Conservation (phyloP, 2,113 vertebrate species). For the Pristiophorus japonicus region DNA sequence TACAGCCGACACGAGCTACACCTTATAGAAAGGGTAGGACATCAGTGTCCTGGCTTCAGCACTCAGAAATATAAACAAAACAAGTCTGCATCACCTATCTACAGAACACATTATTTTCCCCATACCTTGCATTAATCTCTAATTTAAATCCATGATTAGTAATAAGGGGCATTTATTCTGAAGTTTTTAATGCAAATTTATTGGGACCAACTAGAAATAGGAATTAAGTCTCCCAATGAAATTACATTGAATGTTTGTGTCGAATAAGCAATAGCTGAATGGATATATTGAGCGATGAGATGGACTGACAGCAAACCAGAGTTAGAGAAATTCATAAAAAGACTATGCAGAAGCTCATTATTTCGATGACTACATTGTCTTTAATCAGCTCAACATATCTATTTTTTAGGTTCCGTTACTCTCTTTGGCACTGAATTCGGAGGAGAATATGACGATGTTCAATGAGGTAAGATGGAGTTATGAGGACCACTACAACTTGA, state of each 20-base stretch:
- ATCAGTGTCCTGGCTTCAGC: neutral
- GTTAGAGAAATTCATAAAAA: neutral
- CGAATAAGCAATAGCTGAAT: neutral
- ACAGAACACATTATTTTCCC: neutral
- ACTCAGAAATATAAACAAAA: neutral
- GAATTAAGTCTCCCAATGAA: neutral
- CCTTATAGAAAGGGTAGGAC: too few species aligned
- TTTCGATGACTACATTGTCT: neutral
- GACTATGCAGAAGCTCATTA: neutral
- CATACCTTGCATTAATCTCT: neutral
- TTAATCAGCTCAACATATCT: neutral
- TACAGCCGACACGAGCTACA: too few species aligned
- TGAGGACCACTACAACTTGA: neutral
- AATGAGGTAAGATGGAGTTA: neutral
- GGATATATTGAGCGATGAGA: neutral
- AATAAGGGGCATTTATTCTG: neutral
- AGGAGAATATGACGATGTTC: neutral
- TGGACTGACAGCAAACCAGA: neutral
- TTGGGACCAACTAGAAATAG: too few species aligned
- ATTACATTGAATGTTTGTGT: neutral
- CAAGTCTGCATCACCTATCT: too few species aligned
- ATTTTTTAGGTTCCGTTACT: neutral
- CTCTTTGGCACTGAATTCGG: neutral
- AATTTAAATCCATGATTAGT: neutral
- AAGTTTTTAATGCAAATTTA: neutral